Evolutionary conservation across 2,888 invertebrate species (phyloP).

Genomic region (Pachliopta kotzebuea): DNA sequence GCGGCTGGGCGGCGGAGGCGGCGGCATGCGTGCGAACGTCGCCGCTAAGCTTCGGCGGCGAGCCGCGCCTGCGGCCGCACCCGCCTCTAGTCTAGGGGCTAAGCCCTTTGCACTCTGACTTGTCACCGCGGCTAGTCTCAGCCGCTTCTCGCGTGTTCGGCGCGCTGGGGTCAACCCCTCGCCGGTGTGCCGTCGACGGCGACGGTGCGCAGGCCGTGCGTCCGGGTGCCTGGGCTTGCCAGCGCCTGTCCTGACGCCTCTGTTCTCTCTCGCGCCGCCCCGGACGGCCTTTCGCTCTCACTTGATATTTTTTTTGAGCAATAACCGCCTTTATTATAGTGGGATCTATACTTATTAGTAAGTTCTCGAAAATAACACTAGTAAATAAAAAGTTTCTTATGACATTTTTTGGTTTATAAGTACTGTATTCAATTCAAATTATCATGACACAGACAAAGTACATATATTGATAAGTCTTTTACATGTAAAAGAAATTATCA

Average conservation of each 20-base stretch:
- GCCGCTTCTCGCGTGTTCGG: constrained; percentile 67
- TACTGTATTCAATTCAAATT: background rate
- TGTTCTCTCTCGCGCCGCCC: constrained; percentile 48
- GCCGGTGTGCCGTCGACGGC: constrained; percentile 38
- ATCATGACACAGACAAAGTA: background rate
- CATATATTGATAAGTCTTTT: background rate
- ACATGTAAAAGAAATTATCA: no score
- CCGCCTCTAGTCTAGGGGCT: constrained; percentile 65
- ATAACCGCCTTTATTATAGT: constrained; percentile 41
- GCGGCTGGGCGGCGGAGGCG: constrained; percentile 60
- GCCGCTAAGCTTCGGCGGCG: constrained; percentile 48
- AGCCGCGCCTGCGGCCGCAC: constrained; percentile 45
- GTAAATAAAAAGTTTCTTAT: constrained; percentile 38
- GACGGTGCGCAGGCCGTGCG: constrained; percentile 35
- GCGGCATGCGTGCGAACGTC: constrained; percentile 53
- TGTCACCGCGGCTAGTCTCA: constrained; percentile 69
- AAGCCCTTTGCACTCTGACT: constrained; percentile 63
- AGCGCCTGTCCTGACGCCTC: constrained; percentile 46
- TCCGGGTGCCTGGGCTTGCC: constrained; percentile 37
- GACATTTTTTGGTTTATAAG: constrained; percentile 21
- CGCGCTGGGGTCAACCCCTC: constrained; percentile 42
- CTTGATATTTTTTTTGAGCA: constrained; percentile 51
- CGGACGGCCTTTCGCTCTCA: constrained; percentile 58
- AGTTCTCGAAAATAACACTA: constrained; percentile 55
- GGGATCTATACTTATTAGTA: constrained; percentile 53